These are phyloP conservation scores for Tenebrosternarchus preto DNA, from an alignment of 2,113 vertebrate genomes.

Conservation along the genomic window DNA sequence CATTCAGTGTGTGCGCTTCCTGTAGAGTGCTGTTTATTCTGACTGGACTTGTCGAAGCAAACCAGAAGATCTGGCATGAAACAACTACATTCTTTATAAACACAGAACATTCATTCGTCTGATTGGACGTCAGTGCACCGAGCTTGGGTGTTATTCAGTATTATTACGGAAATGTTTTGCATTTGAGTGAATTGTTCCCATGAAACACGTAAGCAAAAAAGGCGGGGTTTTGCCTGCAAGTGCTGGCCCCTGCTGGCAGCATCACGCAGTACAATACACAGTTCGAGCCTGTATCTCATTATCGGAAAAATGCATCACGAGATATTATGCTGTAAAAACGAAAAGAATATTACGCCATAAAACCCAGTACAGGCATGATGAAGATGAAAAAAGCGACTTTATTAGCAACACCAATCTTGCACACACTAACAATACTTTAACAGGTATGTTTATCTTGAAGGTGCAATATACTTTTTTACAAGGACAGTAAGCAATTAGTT, in stretches of 20 bases:
- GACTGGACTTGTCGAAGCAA: not conserved
- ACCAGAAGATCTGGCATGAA: not conserved
- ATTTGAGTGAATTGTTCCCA: not conserved
- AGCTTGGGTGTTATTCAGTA: not conserved
- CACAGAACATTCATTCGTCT: not conserved
- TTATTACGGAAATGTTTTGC: too few relatives aligned
- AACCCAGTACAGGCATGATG: too few relatives aligned
- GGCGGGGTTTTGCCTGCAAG: not conserved
- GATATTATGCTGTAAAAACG: too few relatives aligned
- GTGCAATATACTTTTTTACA: too few relatives aligned
- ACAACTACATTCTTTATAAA: not conserved
- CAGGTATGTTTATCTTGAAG: too few relatives aligned
- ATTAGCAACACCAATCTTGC: too few relatives aligned
- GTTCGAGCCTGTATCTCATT: too few relatives aligned
- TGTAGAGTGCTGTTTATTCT: not conserved
- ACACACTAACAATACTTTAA: too few relatives aligned
- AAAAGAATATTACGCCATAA: too few relatives aligned
- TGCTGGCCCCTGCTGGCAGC: not conserved
- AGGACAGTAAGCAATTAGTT: too few relatives aligned
- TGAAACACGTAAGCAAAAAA: not conserved
- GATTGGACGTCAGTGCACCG: not conserved
- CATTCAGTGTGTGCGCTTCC: constrained; percentile 5
- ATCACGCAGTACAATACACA: not conserved
- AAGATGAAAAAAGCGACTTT: too few relatives aligned
- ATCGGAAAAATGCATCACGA: too few relatives aligned